These are phyloP conservation scores for Chelon labrosus DNA, from an alignment of 2,797 vertebrate species.

Conservation along the genomic window DNA sequence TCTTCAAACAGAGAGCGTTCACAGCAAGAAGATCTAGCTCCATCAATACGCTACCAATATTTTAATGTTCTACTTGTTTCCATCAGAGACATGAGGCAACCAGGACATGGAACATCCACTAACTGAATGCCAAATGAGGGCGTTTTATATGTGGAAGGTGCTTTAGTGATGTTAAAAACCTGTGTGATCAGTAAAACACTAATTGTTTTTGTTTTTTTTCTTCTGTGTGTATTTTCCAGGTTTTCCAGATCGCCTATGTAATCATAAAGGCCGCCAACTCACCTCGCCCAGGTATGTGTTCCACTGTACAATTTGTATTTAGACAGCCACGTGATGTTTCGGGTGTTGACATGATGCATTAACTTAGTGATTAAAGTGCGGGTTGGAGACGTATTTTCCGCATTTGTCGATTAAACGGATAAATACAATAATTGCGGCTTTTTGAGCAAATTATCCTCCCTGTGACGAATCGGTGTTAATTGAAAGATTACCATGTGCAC, in stretches of 20 bases:
- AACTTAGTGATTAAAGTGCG: constrained; percentile 30
- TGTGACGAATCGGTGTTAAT: too few relatives aligned
- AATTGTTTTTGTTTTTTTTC: not conserved
- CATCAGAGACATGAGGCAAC: too few relatives aligned
- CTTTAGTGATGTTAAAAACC: not conserved
- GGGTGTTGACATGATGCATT: constrained; percentile 5
- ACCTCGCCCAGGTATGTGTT: constrained; percentile 87
- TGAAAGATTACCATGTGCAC: not conserved
- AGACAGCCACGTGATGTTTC: not conserved
- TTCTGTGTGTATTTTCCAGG: constrained; percentile 75
- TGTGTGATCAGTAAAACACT: not conserved
- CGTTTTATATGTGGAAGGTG: too few relatives aligned
- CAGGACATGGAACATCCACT: too few relatives aligned
- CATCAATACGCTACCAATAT: too few relatives aligned
- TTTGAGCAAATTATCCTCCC: constrained; percentile 14
- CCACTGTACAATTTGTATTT: not conserved
- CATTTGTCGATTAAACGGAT: constrained; percentile 3
- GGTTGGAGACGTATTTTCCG: constrained; percentile 14
- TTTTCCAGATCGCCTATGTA: constrained; percentile 97
- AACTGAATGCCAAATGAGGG: too few relatives aligned
- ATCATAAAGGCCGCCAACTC: constrained; percentile 97
- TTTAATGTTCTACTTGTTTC: too few relatives aligned
- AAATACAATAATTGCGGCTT: constrained; percentile 20
- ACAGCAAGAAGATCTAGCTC: too few relatives aligned
- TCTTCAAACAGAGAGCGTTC: too few relatives aligned